Conservation (phyloP, 64 coral and sea anemone genomes). For the Pocillopora damicornis region DNA sequence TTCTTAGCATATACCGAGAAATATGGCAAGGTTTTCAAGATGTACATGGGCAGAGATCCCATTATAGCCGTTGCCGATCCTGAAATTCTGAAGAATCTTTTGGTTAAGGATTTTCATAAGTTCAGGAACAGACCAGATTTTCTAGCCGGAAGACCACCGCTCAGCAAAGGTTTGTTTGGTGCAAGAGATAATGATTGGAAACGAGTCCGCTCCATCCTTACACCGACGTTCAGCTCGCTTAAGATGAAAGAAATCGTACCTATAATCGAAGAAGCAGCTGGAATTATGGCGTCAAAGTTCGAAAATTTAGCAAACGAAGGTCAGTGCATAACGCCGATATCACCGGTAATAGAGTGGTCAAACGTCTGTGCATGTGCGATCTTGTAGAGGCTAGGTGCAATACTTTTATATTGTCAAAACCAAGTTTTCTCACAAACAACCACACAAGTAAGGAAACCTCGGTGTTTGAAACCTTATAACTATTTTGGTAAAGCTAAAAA, state of each 20-base stretch:
- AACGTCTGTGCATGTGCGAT: too few relatives aligned
- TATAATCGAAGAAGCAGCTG: conserved; percentile 41
- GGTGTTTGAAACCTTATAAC: too few relatives aligned
- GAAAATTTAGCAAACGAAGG: conserved; percentile 52
- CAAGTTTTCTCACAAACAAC: too few relatives aligned
- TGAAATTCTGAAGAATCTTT: conserved; percentile 51
- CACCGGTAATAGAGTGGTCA: background rate
- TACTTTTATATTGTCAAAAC: too few relatives aligned
- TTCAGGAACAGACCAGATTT: conserved; percentile 48
- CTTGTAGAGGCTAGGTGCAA: too few relatives aligned
- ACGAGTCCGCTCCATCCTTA: conserved; percentile 52
- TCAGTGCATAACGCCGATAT: background rate
- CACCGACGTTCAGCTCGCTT: conserved; percentile 57
- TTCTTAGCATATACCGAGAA: conserved; percentile 51
- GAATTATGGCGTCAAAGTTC: conserved; percentile 52
- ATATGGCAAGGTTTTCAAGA: conserved; percentile 60
- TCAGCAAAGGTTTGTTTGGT: background rate
- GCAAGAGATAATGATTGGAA: conserved; percentile 57
- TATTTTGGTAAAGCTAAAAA: too few relatives aligned
- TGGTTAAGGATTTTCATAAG: conserved; percentile 70
- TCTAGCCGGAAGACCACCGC: conserved; percentile 25
- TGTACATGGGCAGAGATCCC: conserved; percentile 36
- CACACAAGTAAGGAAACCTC: too few relatives aligned
- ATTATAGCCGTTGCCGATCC: conserved; percentile 53
- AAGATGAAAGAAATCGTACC: conserved; percentile 69